Base-by-base conservation (phyloP, 2,888 invertebrate genomes). In the Torymus auratus region DNA sequence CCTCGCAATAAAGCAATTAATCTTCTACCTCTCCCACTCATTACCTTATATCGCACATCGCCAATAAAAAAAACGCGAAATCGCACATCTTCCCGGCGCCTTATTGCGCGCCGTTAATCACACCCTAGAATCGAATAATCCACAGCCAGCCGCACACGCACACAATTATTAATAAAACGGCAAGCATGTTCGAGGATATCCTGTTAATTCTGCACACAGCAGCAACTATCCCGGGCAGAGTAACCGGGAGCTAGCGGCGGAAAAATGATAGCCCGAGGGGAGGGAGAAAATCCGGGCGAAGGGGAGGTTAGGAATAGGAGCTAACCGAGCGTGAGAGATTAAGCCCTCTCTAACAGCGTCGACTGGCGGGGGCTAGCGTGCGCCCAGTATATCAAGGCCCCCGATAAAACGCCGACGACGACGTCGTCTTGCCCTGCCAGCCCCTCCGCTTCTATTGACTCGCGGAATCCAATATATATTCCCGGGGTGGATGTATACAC, bases 251-350 rank as follows among this genome's bases (percentile, higher is more conserved):
- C n/a, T n/a, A n/a, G n/a, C 23, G 53, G 50, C 5, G 67, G 72
- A 78, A 78, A 78, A 78, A 72, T 72, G 72, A 72, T 55, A 68
- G 78, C 62, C 71, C 64, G 79, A 56, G 68, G 76, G 68, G 76
- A 81, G 74, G 23, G 53, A 41, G 64, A 17, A 14, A 72, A 17
- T 55, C 53, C 14, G 15, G 53, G 3, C 3, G 3, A 52, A 60
- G 20, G 77, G 70, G 69, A 74, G 60, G 89, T 90, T 90, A 90
- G 90, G 87, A 90, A 90, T 89, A 88, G 89, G 88, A 90, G 88
- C 87, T 90, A 91, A 90, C 91, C 89, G 90, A 91, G 88, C 90
- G 90, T 90, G 88, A 91, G 91, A 91, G 91, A 91, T 91, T 91
- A 91, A 91, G 89, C 90, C 89, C 89, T 89, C 89, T 88, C 89